Base-by-base conservation (phyloP, 2,888 invertebrate species). In the Matsumyia berberina region DNA sequence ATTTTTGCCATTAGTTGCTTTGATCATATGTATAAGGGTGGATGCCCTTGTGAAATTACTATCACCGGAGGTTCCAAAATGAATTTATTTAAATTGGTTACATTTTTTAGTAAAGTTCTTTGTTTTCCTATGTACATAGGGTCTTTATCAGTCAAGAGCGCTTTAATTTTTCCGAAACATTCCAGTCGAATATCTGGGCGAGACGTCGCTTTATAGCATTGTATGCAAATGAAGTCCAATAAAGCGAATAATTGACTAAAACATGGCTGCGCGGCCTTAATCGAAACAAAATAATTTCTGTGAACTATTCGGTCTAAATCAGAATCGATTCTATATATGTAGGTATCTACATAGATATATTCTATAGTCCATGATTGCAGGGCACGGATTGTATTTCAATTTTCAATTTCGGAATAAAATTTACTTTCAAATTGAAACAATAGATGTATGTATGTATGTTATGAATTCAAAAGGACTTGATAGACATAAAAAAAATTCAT, bases 311-410 rank as follows among this genome's bases (percentile, higher is more conserved):
- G n/a, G 6, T 17, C 11, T 55, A 9, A 44, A 55, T 44, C 8
- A 69, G 12, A 69, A 44, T 55, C 12, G 69, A 55, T 42, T 33
- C 46, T n/a, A n/a, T n/a, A n/a, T n/a, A n/a, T n/a, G n/a, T n/a
- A n/a, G n/a, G n/a, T n/a, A n/a, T n/a, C n/a, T n/a, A n/a, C n/a
- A n/a, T n/a, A n/a, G n/a, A n/a, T n/a, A n/a, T n/a, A n/a, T n/a
- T n/a, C n/a, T 42, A 44, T 42, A 31, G 4, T 8, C 12, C 12
- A 17, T 3, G 17, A n/a, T 31, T 42, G 5, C 12, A 29, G 37
- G 39, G 19, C 31, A 17, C 39, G 58, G 2, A 39, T 12, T 24
- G 24, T 5, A 58, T 29, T 39, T 24, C 39, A 58, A 58, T 39
- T 24, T 58, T 0, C 2, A 9, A 15, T 8, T 39, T 24, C n/a